Evolutionary conservation across 2,888 invertebrate genomes (phyloP).

Genomic region (Drosophila maculinotata): DNA sequence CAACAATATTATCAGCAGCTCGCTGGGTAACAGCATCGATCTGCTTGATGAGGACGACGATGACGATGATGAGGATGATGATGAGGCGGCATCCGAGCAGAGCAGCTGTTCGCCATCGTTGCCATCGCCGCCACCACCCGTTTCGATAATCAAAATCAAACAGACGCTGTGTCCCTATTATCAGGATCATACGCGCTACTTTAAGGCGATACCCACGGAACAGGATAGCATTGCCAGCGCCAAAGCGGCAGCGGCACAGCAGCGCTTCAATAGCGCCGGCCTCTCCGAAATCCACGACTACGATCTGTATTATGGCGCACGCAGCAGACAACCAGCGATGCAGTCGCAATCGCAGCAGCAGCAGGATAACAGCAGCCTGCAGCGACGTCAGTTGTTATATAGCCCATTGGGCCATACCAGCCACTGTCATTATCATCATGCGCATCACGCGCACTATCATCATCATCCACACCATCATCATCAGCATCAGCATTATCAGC

Average conservation of each 20-base stretch:
- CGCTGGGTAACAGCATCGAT: constrained; percentile 82
- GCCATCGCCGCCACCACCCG: constrained; percentile 79
- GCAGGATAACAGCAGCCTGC: constrained; percentile 64
- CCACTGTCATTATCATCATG: constrained; percentile 75
- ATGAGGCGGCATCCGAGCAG: constrained; percentile 73
- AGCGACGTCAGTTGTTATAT: constrained; percentile 82
- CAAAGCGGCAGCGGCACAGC: constrained; percentile 77
- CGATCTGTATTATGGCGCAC: constrained; percentile 83
- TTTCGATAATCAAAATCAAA: constrained; percentile 77
- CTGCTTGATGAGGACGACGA: constrained; percentile 68
- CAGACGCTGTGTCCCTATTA: constrained; percentile 82
- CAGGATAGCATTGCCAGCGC: constrained; percentile 82
- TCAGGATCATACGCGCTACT: constrained; percentile 83
- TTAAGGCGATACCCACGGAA: constrained; percentile 83
- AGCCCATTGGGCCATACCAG: constrained; percentile 83
- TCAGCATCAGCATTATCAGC: constrained; percentile 74
- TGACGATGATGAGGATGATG: constrained; percentile 45
- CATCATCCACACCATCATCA: constrained; percentile 56
- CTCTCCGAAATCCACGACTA: constrained; percentile 84
- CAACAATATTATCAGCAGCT: constrained; percentile 83
- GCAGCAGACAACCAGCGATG: constrained; percentile 49
- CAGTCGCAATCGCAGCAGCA: constrained; percentile 27
- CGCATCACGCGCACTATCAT: constrained; percentile 42
- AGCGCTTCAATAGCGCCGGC: constrained; percentile 80
- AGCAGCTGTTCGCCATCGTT: constrained; percentile 73